Percentiles rank a stretch among this genome's conserved stretches.
These are phyloP conservation scores for Austrolebias charrua DNA, from an alignment of 2,797 vertebrate species.

Conservation along the genomic window DNA sequence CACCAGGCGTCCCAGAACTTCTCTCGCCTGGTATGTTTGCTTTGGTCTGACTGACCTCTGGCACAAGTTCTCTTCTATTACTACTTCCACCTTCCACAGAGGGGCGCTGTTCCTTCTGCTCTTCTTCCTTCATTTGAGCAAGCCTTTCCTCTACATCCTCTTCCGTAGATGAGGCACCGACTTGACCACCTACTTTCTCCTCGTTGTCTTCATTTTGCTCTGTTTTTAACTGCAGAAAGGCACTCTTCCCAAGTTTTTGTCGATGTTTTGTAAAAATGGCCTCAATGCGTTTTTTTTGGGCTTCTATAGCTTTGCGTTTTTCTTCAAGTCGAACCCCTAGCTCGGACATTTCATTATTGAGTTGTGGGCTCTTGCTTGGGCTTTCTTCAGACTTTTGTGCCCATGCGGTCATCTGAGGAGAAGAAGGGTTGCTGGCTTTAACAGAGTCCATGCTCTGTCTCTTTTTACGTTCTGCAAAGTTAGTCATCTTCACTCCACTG, in stretches of 20 bases:
- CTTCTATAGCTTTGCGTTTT: slow-evolving; percentile 90
- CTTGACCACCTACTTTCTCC: slow-evolving; percentile 34
- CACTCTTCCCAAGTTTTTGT: slow-evolving; percentile 89
- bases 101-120: slow-evolving; percentile 52
- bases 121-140: slow-evolving; percentile 74
- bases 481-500: slow-evolving; percentile 90
- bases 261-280: slow-evolving; percentile 93
- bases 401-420: slow-evolving; percentile 69
- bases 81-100: slow-evolving; percentile 48
- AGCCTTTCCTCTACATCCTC: slow-evolving; percentile 81
- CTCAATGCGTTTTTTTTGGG: slow-evolving; percentile 93
- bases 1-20: slow-evolving; percentile 65
- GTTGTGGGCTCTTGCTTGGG: slow-evolving; percentile 79
- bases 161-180: slow-evolving; percentile 65
- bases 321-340: slow-evolving; percentile 88
- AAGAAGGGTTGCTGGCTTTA: slow-evolving; percentile 45
- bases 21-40: slow-evolving; percentile 47
- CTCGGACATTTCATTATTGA: slow-evolving; percentile 89
- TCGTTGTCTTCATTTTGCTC: slow-evolving; percentile 72
- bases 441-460: slow-evolving; percentile 76
- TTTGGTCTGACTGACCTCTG: slow-evolving; percentile 73
- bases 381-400: slow-evolving; percentile 77
- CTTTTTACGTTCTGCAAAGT: slow-evolving; percentile 90
- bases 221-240: slow-evolving; percentile 88
- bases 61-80: slow-evolving; percentile 56